Percentiles rank a stretch among this genome's conserved stretches.
Evolutionary conservation across 2,113 vertebrate species (phyloP).

Genomic region (Oreochromis spilurus): DNA sequence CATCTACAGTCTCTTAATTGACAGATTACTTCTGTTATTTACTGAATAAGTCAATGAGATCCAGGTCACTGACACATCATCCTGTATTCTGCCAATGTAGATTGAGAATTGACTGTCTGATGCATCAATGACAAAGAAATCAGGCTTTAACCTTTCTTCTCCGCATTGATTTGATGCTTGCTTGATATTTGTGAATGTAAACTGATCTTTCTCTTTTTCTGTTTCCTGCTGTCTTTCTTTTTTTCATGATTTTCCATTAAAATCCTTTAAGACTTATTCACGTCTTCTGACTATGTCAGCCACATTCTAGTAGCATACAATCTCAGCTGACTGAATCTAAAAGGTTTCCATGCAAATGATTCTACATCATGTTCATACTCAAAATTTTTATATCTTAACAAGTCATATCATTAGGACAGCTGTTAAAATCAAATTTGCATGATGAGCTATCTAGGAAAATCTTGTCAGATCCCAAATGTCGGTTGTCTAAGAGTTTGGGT

Average conservation of each 20-base stretch:
- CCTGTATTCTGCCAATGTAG: neutral
- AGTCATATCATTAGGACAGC: neutral
- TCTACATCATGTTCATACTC: neutral
- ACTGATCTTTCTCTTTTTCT: neutral
- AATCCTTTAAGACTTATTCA: neutral
- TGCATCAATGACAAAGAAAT: neutral
- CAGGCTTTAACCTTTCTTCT: neutral
- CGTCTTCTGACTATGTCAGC: neutral
- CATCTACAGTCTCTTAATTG: neutral
- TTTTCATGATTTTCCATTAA: neutral
- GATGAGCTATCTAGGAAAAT: neutral
- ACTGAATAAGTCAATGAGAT: neutral
- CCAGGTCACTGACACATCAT: neutral
- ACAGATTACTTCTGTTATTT: neutral
- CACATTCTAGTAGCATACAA: neutral
- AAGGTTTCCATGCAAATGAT: neutral
- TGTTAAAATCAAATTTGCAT: neutral
- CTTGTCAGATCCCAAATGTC: neutral
- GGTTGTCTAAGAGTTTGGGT: neutral
- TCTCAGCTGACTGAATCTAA: neutral
- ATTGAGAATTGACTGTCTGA: neutral
- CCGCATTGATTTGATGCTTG: neutral
- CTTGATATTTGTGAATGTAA: neutral
- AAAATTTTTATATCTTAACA: neutral
- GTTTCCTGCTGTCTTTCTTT: neutral